Evolutionary conservation across 1,140 invertebrate genomes (phyloP).

Genomic region (Gonioctena quinquepunctata): DNA sequence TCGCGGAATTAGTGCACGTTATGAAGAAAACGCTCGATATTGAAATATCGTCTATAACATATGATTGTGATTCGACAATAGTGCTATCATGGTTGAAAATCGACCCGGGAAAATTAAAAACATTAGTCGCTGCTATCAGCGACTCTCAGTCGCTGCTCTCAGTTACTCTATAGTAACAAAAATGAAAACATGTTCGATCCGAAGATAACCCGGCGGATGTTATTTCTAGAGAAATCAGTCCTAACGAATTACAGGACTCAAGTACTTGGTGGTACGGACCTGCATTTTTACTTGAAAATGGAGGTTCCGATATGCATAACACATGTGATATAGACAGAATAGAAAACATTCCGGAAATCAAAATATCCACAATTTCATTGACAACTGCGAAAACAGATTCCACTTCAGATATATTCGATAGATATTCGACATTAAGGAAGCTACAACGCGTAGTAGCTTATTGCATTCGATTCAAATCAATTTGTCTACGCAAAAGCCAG

Average conservation of each 20-base stretch:
- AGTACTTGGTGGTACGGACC: constrained; percentile 31
- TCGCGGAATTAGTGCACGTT: no score
- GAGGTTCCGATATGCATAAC: neutral
- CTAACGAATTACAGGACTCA: no score
- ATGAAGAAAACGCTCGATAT: no score
- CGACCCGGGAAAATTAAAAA: constrained; percentile 32
- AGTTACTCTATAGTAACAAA: constrained; percentile 30
- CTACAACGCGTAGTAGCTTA: constrained; percentile 13
- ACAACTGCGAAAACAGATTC: neutral
- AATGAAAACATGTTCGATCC: constrained; percentile 56
- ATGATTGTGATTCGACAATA: no score
- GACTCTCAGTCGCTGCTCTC: constrained; percentile 51
- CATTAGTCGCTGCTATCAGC: constrained; percentile 54
- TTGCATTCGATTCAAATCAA: constrained; percentile 15
- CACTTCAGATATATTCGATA: neutral
- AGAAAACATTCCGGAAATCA: neutral
- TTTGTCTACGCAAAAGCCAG: no score
- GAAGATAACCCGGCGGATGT: no score
- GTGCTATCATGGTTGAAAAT: no score
- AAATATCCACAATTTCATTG: neutral
- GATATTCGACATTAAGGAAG: neutral
- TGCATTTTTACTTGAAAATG: neutral
- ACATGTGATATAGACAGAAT: no score
- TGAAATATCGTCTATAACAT: no score
- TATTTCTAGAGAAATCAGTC: no score